Evolutionary conservation across 1,140 invertebrate genomes (phyloP).

Genomic region (Philotrypesis tridentata): DNA sequence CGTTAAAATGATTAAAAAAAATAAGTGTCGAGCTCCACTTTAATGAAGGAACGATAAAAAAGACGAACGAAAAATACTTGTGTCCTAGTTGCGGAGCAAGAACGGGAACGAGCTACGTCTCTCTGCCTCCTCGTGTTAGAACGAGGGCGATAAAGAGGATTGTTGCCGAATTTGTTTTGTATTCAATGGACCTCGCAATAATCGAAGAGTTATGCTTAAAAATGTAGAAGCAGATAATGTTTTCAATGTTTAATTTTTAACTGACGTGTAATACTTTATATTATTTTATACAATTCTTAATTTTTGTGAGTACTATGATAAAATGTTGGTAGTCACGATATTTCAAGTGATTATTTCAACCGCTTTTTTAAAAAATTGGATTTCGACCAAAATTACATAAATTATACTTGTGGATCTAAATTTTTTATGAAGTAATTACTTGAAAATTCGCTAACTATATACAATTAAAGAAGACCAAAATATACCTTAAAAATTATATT

Average conservation of each 20-base stretch:
- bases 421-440: conserved; percentile 28
- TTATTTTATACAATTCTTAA: too few relatives aligned
- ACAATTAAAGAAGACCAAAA: too few relatives aligned
- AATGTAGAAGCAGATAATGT: conserved; percentile 38
- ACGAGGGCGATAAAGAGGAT: conserved; percentile 64
- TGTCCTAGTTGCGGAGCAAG: conserved; percentile 51
- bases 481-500: too few relatives aligned
- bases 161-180: conserved; percentile 55
- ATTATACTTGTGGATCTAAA: neutral
- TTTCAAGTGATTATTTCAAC: conserved; percentile 25
- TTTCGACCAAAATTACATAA: neutral
- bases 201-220: conserved; percentile 47
- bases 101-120: conserved; percentile 52
- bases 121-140: conserved; percentile 61
- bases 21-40: conserved; percentile 4
- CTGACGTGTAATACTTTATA: too few relatives aligned
- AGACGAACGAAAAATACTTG: conserved; percentile 47
- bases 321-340: neutral
- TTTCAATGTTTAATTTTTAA: neutral
- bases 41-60: neutral
- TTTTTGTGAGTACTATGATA: neutral
- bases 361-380: conserved; percentile 35
- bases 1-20: neutral
- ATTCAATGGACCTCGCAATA: conserved; percentile 47
- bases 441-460: conserved; percentile 1